Conservation (phyloP, 2,113 vertebrate genomes). For the Podarcis cretensis region DNA sequence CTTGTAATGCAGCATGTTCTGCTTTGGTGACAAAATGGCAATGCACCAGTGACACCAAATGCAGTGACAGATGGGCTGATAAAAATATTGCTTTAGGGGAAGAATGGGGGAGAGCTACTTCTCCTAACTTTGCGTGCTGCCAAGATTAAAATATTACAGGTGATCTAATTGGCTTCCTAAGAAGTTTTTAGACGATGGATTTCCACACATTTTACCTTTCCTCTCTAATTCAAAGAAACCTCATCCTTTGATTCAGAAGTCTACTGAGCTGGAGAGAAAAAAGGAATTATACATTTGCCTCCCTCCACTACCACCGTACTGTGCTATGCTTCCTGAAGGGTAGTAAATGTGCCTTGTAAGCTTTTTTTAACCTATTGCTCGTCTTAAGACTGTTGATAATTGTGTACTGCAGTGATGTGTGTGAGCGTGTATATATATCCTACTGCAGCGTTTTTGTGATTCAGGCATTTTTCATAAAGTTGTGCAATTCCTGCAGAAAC, state of each 20-base stretch:
- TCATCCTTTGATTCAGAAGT: constrained; percentile 13
- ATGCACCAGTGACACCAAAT: constrained; percentile 38
- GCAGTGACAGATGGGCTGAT: constrained; percentile 36
- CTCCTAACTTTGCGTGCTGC: not conserved
- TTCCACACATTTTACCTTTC: constrained; percentile 24
- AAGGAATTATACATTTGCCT: not conserved
- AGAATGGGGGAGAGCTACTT: not conserved
- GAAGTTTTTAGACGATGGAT: constrained; percentile 24
- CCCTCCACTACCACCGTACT: not conserved
- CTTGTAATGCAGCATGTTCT: constrained; percentile 43
- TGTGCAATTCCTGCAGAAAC: not conserved
- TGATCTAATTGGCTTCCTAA: constrained; percentile 22
- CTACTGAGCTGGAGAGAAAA: not conserved
- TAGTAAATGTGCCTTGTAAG: constrained; percentile 9
- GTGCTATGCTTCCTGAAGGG: not conserved
- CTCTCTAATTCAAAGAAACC: constrained; percentile 13
- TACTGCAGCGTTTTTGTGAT: not conserved
- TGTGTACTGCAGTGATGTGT: not conserved
- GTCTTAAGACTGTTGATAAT: constrained; percentile 20
- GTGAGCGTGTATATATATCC: not conserved
- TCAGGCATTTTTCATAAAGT: not conserved
- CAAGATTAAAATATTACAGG: not conserved
- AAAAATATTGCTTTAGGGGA: constrained; percentile 29
- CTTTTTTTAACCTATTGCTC: constrained; percentile 15
- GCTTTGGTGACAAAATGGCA: constrained; percentile 21